Base-by-base conservation (phyloP, 1,140 invertebrate species). In the Meloidogyne exigua region DNA sequence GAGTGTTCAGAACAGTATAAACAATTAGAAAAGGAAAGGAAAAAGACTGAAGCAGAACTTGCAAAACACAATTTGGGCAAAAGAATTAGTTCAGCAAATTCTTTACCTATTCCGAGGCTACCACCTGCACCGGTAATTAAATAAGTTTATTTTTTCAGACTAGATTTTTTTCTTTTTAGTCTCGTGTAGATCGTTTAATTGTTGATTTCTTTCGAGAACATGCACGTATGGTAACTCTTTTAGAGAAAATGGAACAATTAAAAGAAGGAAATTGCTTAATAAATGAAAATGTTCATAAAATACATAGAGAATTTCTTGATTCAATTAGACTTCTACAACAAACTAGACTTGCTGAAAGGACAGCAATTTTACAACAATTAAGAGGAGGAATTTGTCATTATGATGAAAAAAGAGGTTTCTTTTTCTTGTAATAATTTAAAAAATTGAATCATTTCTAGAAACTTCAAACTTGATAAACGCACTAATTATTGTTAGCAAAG, bases 1-100 rank as follows among this genome's bases (percentile, higher is more conserved):
- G 91, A 92, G 72, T 93, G 92, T 79, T 93, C 92, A 83, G 92
- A 93, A 72, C 92, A 94, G 82, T 94, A 93, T 88, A 91, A 92
- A 76, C 91, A 92, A 79, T 85, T 94, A 39, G 93, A 94, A 84
- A 92, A 92, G 73, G 93, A 94, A 86, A 89, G 93, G 4, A 94
- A 94, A 85, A 92, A 90, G 82, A 93, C 92, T 5, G 93, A 94
- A 85, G 93, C 93, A 3, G 91, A 93, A 72, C 88, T 94, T 25
- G 93, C 93, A 0, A 89, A 92, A 5, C 91, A 92, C 78, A 92
- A 93, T 86, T 92, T 92, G 12, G 92, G 93, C 0, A 91, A 92
- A 78, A 92, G 92, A 79, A 92, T 94, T 1, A 93, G 92, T 12
- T 93, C 92, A 25, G 91, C 92, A 28, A 94, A 94, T 88, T 93